A percentile compares a stretch with the other conserved stretches of the same genome.
These are phyloP conservation scores for Ceraclea dissimilis DNA, from an alignment of 2,888 invertebrate species.

Conservation along the genomic window DNA sequence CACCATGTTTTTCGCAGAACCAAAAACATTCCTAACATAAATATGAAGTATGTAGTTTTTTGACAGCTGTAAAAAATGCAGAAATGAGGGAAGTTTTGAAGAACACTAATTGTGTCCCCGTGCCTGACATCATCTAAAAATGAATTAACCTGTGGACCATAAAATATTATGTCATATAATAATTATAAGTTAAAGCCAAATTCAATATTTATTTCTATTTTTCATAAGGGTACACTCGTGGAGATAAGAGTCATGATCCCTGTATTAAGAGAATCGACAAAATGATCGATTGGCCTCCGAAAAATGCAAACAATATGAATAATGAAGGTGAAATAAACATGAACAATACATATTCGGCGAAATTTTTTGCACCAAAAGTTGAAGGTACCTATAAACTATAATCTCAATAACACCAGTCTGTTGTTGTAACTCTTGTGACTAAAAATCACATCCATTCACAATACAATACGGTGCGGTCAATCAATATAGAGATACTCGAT, in stretches of 20 bases:
- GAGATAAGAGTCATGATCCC: constrained; percentile 43
- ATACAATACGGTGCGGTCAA: no score
- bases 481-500: no score
- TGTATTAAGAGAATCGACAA: constrained; percentile 27
- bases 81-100: no score
- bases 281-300: constrained; percentile 25
- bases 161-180: no score
- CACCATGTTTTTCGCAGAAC: no score
- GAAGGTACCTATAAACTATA: constrained; percentile 16
- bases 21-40: no score
- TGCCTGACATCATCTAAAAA: no score
- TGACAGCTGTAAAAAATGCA: no score
- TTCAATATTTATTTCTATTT: not conserved
- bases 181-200: no score
- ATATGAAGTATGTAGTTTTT: no score
- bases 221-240: constrained; percentile 30
- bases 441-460: not conserved
- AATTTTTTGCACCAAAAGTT: constrained; percentile 21
- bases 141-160: no score
- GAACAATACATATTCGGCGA: constrained; percentile 22
- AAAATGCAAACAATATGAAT: constrained; percentile 1
- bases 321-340: constrained; percentile 16
- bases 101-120: no score
- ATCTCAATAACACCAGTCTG: not conserved
- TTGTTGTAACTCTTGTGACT: not conserved